These are phyloP conservation scores for Ammodytes dubius DNA, from an alignment of 2,113 vertebrate species.

Conservation along the genomic window DNA sequence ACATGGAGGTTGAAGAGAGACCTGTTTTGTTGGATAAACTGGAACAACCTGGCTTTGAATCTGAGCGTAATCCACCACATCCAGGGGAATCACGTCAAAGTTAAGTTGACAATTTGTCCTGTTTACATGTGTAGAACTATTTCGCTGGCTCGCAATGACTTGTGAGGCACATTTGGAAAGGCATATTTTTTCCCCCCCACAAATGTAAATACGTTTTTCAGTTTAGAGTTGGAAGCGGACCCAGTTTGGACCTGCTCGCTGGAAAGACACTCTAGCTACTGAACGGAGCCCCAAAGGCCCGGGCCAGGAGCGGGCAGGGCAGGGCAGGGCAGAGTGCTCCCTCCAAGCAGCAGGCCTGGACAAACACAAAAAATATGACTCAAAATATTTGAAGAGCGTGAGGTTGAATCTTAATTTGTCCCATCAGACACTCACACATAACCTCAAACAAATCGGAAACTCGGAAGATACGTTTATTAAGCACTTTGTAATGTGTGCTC, in stretches of 20 bases:
- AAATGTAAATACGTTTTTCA: slow-evolving; percentile 75
- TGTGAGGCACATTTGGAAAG: slow-evolving; percentile 75
- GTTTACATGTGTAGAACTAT: slow-evolving; percentile 79
- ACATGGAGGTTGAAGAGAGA: slow-evolving; percentile 79
- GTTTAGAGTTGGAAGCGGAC: slow-evolving; percentile 74
- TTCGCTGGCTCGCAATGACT: slow-evolving; percentile 72
- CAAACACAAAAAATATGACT: slow-evolving; percentile 72
- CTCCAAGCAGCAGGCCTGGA: slow-evolving; percentile 63
- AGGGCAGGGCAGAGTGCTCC: slow-evolving; percentile 60
- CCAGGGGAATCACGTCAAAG: slow-evolving; percentile 80
- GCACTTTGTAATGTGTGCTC: slow-evolving; percentile 58
- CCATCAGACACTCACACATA: slow-evolving; percentile 64
- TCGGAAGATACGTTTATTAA: slow-evolving; percentile 61
- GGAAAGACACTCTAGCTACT: slow-evolving; percentile 80
- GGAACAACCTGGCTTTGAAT: slow-evolving; percentile 79
- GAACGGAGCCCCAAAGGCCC: slow-evolving; percentile 53
- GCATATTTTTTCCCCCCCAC: slow-evolving; percentile 64
- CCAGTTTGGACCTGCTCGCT: slow-evolving; percentile 57
- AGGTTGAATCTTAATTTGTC: slow-evolving; percentile 63
- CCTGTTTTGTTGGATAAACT: slow-evolving; percentile 81
- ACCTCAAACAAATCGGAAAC: slow-evolving; percentile 46
- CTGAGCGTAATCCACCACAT: slow-evolving; percentile 77
- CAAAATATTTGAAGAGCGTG: slow-evolving; percentile 73
- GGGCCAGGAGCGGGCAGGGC: slow-evolving; percentile 52
- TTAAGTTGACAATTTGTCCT: slow-evolving; percentile 80